Percentiles rank a stretch among this genome's conserved stretches.
Evolutionary conservation across 2,113 vertebrate genomes (phyloP).

Genomic region (Syngnathus typhle): DNA sequence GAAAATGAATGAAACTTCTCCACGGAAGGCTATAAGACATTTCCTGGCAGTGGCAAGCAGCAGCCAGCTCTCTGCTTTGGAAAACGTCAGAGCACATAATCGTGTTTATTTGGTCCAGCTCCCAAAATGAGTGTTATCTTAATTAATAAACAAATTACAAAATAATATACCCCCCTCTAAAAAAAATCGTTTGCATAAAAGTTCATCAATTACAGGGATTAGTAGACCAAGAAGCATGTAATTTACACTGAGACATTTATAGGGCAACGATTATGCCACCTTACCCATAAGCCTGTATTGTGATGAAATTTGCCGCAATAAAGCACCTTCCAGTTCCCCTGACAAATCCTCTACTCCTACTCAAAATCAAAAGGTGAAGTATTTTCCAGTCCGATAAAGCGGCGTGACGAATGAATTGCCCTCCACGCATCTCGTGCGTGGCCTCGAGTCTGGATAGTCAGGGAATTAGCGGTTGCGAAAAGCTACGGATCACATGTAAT

Average conservation of each 20-base stretch:
- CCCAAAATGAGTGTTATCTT: slow-evolving; percentile 76
- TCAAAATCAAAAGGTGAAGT: slow-evolving; percentile 74
- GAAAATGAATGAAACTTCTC: slow-evolving; percentile 67
- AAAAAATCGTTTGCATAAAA: slow-evolving; percentile 59
- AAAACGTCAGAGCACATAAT: slow-evolving; percentile 71
- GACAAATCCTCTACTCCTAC: slow-evolving; percentile 70
- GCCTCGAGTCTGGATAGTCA: slow-evolving; percentile 57
- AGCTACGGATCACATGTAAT: slow-evolving; percentile 25
- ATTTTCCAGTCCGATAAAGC: slow-evolving; percentile 65
- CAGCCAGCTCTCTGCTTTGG: slow-evolving; percentile 62
- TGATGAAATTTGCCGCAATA: slow-evolving; percentile 75
- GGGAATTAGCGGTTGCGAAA: slow-evolving; percentile 37
- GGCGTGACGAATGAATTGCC: slow-evolving; percentile 69
- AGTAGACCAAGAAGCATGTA: slow-evolving; percentile 69
- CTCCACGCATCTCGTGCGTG: slow-evolving; percentile 52
- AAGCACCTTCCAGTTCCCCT: slow-evolving; percentile 65
- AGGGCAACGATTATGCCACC: slow-evolving; percentile 67
- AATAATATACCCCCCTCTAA: slow-evolving; percentile 53
- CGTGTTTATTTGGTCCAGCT: slow-evolving; percentile 73
- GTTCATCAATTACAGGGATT: slow-evolving; percentile 76
- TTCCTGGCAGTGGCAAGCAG: slow-evolving; percentile 56
- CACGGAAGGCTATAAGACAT: slow-evolving; percentile 66
- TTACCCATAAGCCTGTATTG: slow-evolving; percentile 73
- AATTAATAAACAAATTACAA: slow-evolving; percentile 78
- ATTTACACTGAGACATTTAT: slow-evolving; percentile 73